Evolutionary conservation across 2,888 invertebrate species (phyloP), one percentile per base, ranked within the genome.

Genomic region (Athalia circularis): DNA sequence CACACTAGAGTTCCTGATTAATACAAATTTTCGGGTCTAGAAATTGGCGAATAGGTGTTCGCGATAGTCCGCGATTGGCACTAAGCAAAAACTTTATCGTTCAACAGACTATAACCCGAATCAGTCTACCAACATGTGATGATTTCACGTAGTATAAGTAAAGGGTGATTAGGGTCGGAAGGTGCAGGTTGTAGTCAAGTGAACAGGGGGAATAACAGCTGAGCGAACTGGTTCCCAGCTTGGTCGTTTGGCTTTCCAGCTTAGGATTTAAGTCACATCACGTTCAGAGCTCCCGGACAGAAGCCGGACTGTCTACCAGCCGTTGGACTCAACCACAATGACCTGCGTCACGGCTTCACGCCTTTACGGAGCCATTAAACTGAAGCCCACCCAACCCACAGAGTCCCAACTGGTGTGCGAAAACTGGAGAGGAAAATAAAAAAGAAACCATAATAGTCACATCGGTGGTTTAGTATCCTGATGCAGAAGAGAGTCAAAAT

Each of bases 181-280:
- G 29, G 29, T 29, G 29, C 29, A 29, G 29, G 29, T 29, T 29
- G 29, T 29, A 29, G 29, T 29, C 29, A 29, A 29, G 29, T 29
- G 29, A 29, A 29, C 29, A 65, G 29, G 13, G 13, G 15, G 13
- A 48, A 65, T 48, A 64, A 64, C 64, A 47, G 47, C 64, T 45
- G 64, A 64, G 45, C 11, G 64, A 47, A 43, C 45, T 4, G 45
- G 45, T 9, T 64, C 29, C 29, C 29, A 29, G 29, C 64, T 64
- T 48, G 65, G 48, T 65, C 65, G 15, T 65, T 65, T 65, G 65
- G 65, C 47, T 65, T 65, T 65, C n/a, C 47, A 13, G 65, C 48
- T 65, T 8, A 48, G 65, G 65, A 65, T n/a, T 65, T 48, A 48
- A 65, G 48, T 65, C 65, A 65, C 65, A 65, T 65, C 65, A 65